Base-by-base conservation (phyloP, 2,888 invertebrate genomes). In the Cephus pulcher region DNA sequence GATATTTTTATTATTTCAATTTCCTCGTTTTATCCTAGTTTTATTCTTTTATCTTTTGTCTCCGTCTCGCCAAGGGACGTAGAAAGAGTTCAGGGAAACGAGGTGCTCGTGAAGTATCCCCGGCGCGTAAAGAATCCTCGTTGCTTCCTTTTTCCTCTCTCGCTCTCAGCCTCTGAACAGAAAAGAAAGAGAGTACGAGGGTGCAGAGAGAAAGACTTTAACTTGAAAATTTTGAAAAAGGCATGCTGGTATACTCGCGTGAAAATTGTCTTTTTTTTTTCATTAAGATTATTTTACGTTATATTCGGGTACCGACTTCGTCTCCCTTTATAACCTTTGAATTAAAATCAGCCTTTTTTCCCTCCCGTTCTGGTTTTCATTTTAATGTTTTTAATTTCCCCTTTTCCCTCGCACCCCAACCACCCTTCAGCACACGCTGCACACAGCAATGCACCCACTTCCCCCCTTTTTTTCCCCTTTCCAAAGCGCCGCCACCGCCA, bases 351-450 rank as follows among this genome's bases (percentile, higher is more conserved):
- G 78, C 76, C 68, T 75, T 78, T 76, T 75, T 12, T 79, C 79
- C 76, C 78, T 12, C 40, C n/a, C 9, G 32, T 9, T 71, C 30
- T 71, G 71, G 30, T 6, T 23, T 83, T 82, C 79, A 78, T 83
- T 80, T 85, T 79, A 73, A 71, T 37, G 32, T 73, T 73, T 76
- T 35, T 70, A 76, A 73, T 37, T 76, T 73, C 37, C 37, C 68
- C 32, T 76, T n/a, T 73, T 68, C n/a, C 32, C 71, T 71, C 71
- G 30, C 23, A 6, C 71, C 15, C 11, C 30, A 71, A 76, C 77
- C 73, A 76, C 79, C 71, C 56, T 23, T 23, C 23, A 15, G 56
- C 56, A 23, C 56, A 56, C 23, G 23, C 23, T 56, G 15, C 9
- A 56, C 56, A 23, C 23, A 9, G 56, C 56, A 56, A 2, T 56